Evolutionary conservation across 2,113 vertebrate genomes (phyloP), one percentile per base, ranked within the genome.

Genomic region (Oreochromis spilurus): DNA sequence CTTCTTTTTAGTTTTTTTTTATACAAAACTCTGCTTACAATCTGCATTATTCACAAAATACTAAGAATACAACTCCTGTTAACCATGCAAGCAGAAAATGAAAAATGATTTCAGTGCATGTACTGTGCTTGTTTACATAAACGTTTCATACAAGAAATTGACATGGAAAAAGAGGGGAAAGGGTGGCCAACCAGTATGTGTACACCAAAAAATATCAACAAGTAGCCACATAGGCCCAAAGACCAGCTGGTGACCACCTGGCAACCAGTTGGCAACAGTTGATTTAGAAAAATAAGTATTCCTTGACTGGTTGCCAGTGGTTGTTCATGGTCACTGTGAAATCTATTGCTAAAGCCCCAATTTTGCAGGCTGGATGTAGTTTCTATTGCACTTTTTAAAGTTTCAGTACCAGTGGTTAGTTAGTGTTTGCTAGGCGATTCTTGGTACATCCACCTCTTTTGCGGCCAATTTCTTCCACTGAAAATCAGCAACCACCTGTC

Each of bases 21-120:
- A 58, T 83, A 90, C 89, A 89, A 91, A 91, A 91, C 75, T 80
- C 40, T 85, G 79, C 87, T 85, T 83, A 90, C 91, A 90, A 91
- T 92, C 90, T 91, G 88, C 53, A 89, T 79, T 91, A 79, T 90
- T 92, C 92, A 93, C 91, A 89, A 31, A 82, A 84, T 91, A 36
- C 55, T 78, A 54, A 85, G 50, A 91, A 85, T 81, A 83, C 53
- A 85, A 38, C 81, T 50, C 48, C 84, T 86, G 89, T 93, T 92
- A 91, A 58, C 78, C 65, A 82, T 77, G 79, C 83, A 88, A 34
- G 81, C 34, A 87, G 45, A 54, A 52, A 50, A 14, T 29, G 67
- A 48, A 85, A 82, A 90, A 55, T 1, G 5, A 40, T 79, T 86
- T 87, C 36, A 19, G 52, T 55, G 85, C 62, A 50, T 48, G 58